Evolutionary conservation across 2,797 vertebrate genomes (phyloP).

Genomic region (Malacoraja senta): DNA sequence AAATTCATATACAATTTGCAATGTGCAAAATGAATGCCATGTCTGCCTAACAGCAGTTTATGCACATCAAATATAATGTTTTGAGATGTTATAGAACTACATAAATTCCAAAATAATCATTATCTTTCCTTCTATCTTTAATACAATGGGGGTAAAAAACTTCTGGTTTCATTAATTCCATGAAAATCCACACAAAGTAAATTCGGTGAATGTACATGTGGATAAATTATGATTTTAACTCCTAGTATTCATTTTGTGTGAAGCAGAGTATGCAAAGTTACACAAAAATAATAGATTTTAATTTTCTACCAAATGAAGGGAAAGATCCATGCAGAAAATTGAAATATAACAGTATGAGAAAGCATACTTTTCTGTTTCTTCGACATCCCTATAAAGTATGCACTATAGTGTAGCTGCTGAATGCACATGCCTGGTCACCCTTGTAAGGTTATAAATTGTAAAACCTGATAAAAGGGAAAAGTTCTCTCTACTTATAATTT

Average conservation of each 20-base stretch:
- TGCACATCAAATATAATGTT: not conserved
- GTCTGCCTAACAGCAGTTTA: no score
- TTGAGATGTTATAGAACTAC: not conserved
- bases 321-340: not conserved
- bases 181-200: not conserved
- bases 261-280: not conserved
- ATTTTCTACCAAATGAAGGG: not conserved
- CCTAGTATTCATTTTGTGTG: not conserved
- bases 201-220: not conserved
- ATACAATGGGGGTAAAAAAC: not conserved
- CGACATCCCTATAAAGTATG: not conserved
- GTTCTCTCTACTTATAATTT: not conserved
- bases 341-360: not conserved
- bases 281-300: not conserved
- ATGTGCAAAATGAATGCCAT: no score
- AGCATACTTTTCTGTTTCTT: not conserved
- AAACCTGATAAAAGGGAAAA: no score
- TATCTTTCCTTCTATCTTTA: not conserved
- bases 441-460: not conserved
- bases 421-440: not conserved
- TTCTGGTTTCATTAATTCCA: not conserved
- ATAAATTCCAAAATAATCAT: not conserved
- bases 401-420: not conserved
- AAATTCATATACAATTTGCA: no score
- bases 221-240: not conserved